Evolutionary conservation across 1,140 invertebrate genomes (phyloP), one percentile per base, ranked within the genome.

Genomic region (Notospermus geniculatus): DNA sequence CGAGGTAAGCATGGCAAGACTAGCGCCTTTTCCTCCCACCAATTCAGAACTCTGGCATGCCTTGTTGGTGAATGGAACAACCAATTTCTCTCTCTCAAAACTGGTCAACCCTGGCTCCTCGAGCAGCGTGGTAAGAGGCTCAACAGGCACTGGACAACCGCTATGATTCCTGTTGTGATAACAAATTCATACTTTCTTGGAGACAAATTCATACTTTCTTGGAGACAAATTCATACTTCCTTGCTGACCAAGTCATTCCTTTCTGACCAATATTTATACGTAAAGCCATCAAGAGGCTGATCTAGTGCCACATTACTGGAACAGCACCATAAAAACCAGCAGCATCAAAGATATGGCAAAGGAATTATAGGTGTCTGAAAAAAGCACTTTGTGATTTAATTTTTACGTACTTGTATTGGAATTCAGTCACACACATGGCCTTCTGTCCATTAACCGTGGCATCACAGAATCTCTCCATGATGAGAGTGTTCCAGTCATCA

Each of bases 21-120:
- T 90, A 11, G 85, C 84, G 29, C 87, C 89, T 78, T 90, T 91
- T 0, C 88, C 89, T 1, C 89, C 89, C 0, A 88, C 87, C n/a
- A 87, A 68, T 4, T 71, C 62, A 1, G 80, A 70, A 63, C 80
- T 83, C 13, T 77, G 64, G 52, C 86, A 84, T 1, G 72, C 74
- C 4, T 67, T 63, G 15, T 82, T 75, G 13, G 78, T 73, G 53
- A 87, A 85, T 0, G 66, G 50, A 1, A 85, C 57, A 39, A 85
- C 74, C 54, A 84, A 45, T 5, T 65, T 54, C 7, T 59, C 55
- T n/a, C 57, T 46, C 1, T 57, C 59, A n/a, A 54, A 27, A 11
- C 62, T 55, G 36, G 54, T 55, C 9, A 28, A 17, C 11, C 30
- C 1, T 22, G 68, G 68, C 53, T 75, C 72, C 7, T 45, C 15